Base-by-base conservation (phyloP, 2,888 invertebrate genomes). In the Oligia fasciuncula region DNA sequence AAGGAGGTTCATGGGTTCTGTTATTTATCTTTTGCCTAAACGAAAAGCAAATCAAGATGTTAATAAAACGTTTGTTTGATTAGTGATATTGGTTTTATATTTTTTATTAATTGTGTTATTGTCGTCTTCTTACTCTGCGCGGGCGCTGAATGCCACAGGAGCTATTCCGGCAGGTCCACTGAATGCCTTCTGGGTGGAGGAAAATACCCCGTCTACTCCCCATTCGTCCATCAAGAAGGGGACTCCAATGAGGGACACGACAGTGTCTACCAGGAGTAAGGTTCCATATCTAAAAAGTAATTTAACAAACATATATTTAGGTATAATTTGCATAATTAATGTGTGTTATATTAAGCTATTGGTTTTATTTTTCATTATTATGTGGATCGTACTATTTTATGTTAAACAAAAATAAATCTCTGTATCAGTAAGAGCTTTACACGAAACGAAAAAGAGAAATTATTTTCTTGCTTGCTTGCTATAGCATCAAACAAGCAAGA, bases 101-200 rank as follows among this genome's bases (percentile, higher is more conserved):
- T 23, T 23, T 57, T 23, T 11, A 23, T 57, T 23, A 23, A 57
- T 23, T 11, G 2, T 29, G 1, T 14, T 29, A 29, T 62, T 14
- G 13, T 62, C 1, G 14, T 62, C 2, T 29, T 63, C 97, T 95
- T 94, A 98, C 98, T 97, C 97, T 23, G 98, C 98, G 83, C 95
- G 93, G 5, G 96, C 94, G 86, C 97, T 97, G 91, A 98, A 98
- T 1, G 97, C 97, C 46, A 98, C 97, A 0, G 98, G 97, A 54
- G 98, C 97, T 67, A 97, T 96, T 1, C 98, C 98, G 40, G 98
- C 97, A 4, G 98, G 98, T 0, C 97, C 97, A 87, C 98, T 97
- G 43, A 98, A 93, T 4, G 97, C 97, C 91, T 98, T 98, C 93
- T 98, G 98, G 1, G 97, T 96, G 0, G 98, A 97, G 3, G 97